These are phyloP conservation scores for Euglossa dilemma DNA, from an alignment of 1,140 invertebrate species.

Conservation along the genomic window DNA sequence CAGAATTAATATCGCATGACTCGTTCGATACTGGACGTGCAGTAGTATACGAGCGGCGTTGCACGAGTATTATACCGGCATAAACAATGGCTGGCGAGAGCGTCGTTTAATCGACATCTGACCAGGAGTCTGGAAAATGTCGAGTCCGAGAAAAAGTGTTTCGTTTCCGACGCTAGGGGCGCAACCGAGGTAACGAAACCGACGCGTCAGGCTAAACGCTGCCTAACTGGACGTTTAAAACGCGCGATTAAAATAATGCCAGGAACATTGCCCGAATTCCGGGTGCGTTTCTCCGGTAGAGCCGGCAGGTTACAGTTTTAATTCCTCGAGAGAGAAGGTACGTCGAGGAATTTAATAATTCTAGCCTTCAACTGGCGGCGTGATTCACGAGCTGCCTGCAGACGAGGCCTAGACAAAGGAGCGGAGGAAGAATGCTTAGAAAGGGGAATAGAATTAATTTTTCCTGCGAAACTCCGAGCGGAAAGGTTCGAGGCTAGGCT, in stretches of 20 bases:
- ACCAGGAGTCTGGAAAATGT: too few species aligned
- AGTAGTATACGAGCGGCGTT: neutral
- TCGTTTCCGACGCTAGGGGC: too few species aligned
- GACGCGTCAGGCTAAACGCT: too few species aligned
- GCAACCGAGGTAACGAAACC: too few species aligned
- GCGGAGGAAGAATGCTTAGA: neutral
- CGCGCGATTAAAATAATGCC: neutral
- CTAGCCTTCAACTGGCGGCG: neutral
- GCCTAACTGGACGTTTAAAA: neutral
- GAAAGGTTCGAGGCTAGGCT: neutral
- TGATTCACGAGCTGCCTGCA: constrained; percentile 23
- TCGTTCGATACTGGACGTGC: neutral
- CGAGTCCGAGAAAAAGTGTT: too few species aligned
- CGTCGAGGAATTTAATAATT: constrained; percentile 32
- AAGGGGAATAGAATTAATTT: constrained; percentile 16
- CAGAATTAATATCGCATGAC: neutral
- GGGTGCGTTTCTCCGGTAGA: neutral
- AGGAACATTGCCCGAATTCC: neutral
- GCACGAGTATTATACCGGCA: too few species aligned
- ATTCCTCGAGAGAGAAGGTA: neutral
- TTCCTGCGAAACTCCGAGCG: neutral
- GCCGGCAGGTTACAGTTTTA: constrained; percentile 7
- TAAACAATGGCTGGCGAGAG: too few species aligned
- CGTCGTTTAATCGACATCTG: too few species aligned
- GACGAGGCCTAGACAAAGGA: neutral